Evolutionary conservation across 2,113 vertebrate genomes (phyloP).

Genomic region (Nesoenas mayeri): DNA sequence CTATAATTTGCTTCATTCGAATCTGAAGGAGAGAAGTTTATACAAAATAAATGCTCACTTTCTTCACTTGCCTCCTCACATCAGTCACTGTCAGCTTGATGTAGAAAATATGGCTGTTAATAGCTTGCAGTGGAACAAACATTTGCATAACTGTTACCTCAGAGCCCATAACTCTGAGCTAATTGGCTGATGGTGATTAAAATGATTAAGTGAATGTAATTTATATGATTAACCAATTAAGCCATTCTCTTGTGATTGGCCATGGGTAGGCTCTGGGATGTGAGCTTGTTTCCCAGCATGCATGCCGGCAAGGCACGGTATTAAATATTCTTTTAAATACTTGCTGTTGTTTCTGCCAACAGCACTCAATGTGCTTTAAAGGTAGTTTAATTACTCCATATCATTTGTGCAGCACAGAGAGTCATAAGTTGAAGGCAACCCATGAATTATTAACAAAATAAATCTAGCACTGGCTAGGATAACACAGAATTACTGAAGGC

Average conservation of each 20-base stretch:
- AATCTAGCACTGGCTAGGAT: neutral
- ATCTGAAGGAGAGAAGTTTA: slow-evolving; percentile 47
- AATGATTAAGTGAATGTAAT: slow-evolving; percentile 89
- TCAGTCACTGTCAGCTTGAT: slow-evolving; percentile 78
- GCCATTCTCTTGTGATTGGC: slow-evolving; percentile 77
- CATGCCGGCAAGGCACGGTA: neutral
- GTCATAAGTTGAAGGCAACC: slow-evolving; percentile 12
- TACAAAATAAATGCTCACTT: slow-evolving; percentile 63
- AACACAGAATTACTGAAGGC: slow-evolving; percentile 19
- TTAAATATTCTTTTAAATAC: slow-evolving; percentile 65
- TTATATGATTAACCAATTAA: slow-evolving; percentile 90
- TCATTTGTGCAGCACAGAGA: slow-evolving; percentile 28
- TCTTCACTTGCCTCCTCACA: slow-evolving; percentile 58
- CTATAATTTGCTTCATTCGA: slow-evolving; percentile 35
- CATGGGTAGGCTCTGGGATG: slow-evolving; percentile 63
- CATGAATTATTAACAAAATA: slow-evolving; percentile 57
- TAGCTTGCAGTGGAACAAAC: slow-evolving; percentile 80
- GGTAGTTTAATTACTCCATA: slow-evolving; percentile 51
- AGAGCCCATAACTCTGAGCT: slow-evolving; percentile 81
- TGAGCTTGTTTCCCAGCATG: slow-evolving; percentile 72
- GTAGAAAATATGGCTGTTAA: slow-evolving; percentile 77
- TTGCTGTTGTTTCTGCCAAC: slow-evolving; percentile 52
- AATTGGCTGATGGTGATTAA: slow-evolving; percentile 86
- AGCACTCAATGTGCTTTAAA: slow-evolving; percentile 55
- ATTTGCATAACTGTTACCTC: slow-evolving; percentile 86